Base-by-base conservation (phyloP, 2,797 vertebrate genomes). In the Sternarchorhynchus goeldii region DNA sequence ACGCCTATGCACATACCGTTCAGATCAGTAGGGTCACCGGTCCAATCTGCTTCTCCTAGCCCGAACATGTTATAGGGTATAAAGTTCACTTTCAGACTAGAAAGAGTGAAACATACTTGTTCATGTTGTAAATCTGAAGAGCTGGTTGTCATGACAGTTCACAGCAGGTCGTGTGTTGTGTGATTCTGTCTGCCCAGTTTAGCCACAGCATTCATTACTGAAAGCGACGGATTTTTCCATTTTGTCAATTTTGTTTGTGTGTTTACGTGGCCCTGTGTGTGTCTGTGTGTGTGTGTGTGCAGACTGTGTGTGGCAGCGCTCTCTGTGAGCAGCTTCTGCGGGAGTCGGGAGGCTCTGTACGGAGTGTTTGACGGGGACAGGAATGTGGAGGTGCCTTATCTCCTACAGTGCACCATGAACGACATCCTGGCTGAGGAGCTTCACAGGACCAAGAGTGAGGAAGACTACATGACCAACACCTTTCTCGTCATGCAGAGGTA, bases 401-500 rank as follows among this genome's bases (percentile, higher is more conserved):
- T 99, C 65, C 88, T 99, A 73, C 97, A 99, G 89, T 99, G 97
- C 85, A 99, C 97, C 0, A 99, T 99, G 97, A 97, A 96, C 0
- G 97, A 99, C 79, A 95, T 99, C 84, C 87, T 99, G 84, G 96
- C 96, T 0, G 97, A 99, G 76, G 97, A 99, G 80, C 88, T 99
- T 2, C 97, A 98, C 89, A 96, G 95, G 85, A 96, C 95, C 4
- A 97, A 95, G 87, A 97, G 93, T 0, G 95, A 96, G 66, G 96
- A 98, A 76, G 97, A 99, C 71, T 97, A 97, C 88, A 98, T 99
- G 97, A 95, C 93, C 84, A 97, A 97, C 84, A 99, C 97, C 0
- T 99, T 99, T 89, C 94, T 98, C 0, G 95, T 98, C 69, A 99
- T 97, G 95, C 97, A 99, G 80, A 95, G 97, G 97, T 97, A 83